Evolutionary conservation across 2,888 invertebrate genomes (phyloP).

Genomic region (Coelogynopora nodosa): DNA sequence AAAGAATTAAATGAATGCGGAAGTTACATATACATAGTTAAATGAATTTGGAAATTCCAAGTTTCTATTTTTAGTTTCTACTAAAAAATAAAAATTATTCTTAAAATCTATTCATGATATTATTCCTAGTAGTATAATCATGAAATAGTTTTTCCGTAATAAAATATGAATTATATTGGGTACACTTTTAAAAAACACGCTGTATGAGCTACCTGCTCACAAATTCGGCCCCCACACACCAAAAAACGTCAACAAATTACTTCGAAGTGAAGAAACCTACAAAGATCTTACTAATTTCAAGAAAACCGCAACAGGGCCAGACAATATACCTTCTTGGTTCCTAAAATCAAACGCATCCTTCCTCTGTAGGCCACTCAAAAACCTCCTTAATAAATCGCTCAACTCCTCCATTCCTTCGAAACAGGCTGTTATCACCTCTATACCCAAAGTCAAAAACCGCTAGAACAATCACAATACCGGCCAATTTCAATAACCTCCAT

Average conservation of each 20-base stretch:
- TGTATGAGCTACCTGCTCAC: constrained; percentile 9
- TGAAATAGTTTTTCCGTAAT: background rate
- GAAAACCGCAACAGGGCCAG: constrained; percentile 10
- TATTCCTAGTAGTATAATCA: background rate
- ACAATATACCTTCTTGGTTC: background rate
- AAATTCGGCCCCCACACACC: background rate
- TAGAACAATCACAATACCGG: background rate
- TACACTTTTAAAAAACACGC: background rate
- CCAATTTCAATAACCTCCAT: constrained; percentile 28
- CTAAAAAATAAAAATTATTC: background rate
- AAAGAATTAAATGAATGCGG: background rate
- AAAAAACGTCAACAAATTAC: constrained; percentile 7
- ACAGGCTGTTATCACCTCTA: constrained; percentile 25
- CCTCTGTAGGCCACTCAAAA: constrained; percentile 24
- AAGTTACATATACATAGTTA: background rate
- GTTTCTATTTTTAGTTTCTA: background rate
- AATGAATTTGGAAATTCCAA: background rate
- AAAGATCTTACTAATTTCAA: background rate
- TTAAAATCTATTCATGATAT: background rate
- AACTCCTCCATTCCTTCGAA: background rate
- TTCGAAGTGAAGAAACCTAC: constrained; percentile 14
- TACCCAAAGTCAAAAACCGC: background rate
- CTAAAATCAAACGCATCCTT: constrained; percentile 27
- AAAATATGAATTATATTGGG: background rate
- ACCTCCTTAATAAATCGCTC: constrained; percentile 1